Evolutionary conservation across 2,888 invertebrate genomes (phyloP), one percentile per base, ranked within the genome.

Genomic region (Bimastos eiseni): DNA sequence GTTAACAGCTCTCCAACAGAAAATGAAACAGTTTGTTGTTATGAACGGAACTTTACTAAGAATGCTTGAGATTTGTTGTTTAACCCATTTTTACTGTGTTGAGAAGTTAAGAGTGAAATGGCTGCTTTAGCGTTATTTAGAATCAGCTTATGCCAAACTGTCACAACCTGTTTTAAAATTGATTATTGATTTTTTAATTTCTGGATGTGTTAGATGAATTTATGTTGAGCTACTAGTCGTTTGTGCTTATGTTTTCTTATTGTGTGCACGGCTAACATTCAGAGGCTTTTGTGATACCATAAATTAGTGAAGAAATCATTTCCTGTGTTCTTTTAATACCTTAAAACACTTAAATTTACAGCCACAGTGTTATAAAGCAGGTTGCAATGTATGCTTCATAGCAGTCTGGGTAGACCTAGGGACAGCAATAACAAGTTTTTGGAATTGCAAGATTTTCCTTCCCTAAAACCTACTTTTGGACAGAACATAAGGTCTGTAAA

Each of bases 231-330:
- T n/a, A 70, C n/a, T 70, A 70, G 70, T 6, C 4, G 21, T 86
- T 86, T 86, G 86, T 37, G 86, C 86, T 86, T 86, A 86, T 21
- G 36, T 86, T 34, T 86, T 86, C 36, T 86, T 36, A 6, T 86
- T 86, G 86, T 86, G 86, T 86, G 86, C 21, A 84, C 84, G 13
- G 84, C 84, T 84, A 36, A 86, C 86, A 86, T 86, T 86, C 86
- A 86, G 86, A 86, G 34, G 86, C 86, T 86, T 86, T 86, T 86
- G 86, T 86, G 86, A 86, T 86, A 86, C 37, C 36, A 86, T 37
- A 36, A 30, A 36, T 86, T 86, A 86, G 86, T 37, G n/a, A 37
- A 86, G 21, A 86, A 86, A 36, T 36, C 17, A 8, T 86, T 70
- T 70, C 70, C 70, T 70, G 70, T 70, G 70, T 70, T 70, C n/a